Percentiles rank a stretch among this genome's conserved stretches.
phyloP scores from a whole-genome alignment of 2,888 invertebrate species.

The Cephus nigrinus region DNA sequence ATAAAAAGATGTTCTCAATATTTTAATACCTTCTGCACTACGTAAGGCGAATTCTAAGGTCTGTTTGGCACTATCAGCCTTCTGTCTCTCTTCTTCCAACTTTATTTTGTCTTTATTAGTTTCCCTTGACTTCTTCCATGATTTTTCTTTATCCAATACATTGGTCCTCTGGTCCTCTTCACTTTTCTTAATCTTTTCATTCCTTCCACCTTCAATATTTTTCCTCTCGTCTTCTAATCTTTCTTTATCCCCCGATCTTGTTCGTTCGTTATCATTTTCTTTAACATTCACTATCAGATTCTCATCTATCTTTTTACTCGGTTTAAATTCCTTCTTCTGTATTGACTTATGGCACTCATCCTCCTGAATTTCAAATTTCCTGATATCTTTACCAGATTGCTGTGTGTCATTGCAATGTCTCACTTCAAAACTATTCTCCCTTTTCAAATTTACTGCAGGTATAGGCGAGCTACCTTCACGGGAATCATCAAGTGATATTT shows the following conservation, averaged over 20 bases:
- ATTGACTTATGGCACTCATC: constrained; percentile 62
- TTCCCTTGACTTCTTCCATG: constrained; percentile 75
- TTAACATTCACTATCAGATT: constrained; percentile 49
- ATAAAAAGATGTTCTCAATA: neutral
- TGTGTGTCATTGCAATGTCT: constrained; percentile 62
- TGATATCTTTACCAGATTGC: constrained; percentile 57
- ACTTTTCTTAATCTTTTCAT: constrained; percentile 60
- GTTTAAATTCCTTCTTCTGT: constrained; percentile 72
- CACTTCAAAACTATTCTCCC: constrained; percentile 65
- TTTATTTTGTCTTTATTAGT: constrained; percentile 70
- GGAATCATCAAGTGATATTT: constrained; percentile 59
- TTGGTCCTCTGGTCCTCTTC: constrained; percentile 65
- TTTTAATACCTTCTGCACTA: constrained; percentile 75
- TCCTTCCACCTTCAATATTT: neutral
- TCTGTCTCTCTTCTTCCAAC: constrained; percentile 70
- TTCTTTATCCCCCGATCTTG: neutral
- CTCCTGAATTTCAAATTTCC: constrained; percentile 57
- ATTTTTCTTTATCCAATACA: constrained; percentile 74
- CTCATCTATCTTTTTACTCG: constrained; percentile 61
- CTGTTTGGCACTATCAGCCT: constrained; percentile 70
- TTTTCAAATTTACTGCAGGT: constrained; percentile 43
- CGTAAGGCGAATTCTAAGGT: constrained; percentile 72
- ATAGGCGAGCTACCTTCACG: constrained; percentile 55
- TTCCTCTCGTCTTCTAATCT: neutral
- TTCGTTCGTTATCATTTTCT: constrained; percentile 64